Conservation (phyloP, 1,140 invertebrate genomes). For the Leguminivora glycinivorella region DNA sequence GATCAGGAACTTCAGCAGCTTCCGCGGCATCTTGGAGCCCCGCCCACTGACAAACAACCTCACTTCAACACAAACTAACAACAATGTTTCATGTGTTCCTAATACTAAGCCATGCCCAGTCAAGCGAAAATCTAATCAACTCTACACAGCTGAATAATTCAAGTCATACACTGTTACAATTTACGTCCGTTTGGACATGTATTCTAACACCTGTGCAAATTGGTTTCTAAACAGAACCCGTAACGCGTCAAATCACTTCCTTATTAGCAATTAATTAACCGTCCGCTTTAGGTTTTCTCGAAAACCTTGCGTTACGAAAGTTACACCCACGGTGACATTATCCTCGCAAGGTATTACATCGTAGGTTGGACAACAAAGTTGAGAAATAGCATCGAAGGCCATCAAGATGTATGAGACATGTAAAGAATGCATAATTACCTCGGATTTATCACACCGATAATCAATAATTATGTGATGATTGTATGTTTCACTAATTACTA, state of each 20-base stretch:
- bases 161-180: slow-evolving; percentile 6
- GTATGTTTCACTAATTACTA: not conserved
- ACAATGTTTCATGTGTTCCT: slow-evolving; percentile 9
- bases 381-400: slow-evolving; percentile 63
- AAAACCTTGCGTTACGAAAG: slow-evolving; percentile 49
- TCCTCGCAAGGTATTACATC: slow-evolving; percentile 51
- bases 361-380: slow-evolving; percentile 52
- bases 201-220: slow-evolving; percentile 27
- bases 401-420: slow-evolving; percentile 34
- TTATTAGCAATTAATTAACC: slow-evolving; percentile 29
- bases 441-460: slow-evolving; percentile 11
- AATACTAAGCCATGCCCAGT: not conserved
- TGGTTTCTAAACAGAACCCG: not conserved
- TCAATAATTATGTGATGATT: slow-evolving; percentile 18
- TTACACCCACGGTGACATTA: slow-evolving; percentile 55
- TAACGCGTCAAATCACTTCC: slow-evolving; percentile 23
- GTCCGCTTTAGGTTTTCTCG: slow-evolving; percentile 11
- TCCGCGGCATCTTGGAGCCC: slow-evolving; percentile 86
- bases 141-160: slow-evolving; percentile 33
- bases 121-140: not conserved
- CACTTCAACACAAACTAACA: not conserved
- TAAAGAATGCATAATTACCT: slow-evolving; percentile 29
- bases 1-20: slow-evolving; percentile 95
- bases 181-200: not conserved
- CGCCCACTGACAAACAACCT: slow-evolving; percentile 29